These are phyloP conservation scores for Alectoris magna DNA, from an alignment of 2,797 vertebrate species.

Conservation along the genomic window DNA sequence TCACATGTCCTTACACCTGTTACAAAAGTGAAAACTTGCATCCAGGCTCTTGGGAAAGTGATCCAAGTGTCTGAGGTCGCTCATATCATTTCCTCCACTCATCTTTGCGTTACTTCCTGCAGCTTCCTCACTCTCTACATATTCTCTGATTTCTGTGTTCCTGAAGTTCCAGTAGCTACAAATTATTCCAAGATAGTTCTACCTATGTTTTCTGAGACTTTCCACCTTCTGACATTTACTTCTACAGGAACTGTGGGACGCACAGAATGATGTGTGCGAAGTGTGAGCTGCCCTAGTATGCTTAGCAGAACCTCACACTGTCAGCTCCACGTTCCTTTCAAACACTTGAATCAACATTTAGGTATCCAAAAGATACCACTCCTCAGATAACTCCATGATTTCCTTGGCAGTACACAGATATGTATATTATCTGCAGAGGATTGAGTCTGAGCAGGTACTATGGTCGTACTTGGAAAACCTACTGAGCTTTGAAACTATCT, in stretches of 20 bases:
- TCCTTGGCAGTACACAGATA: background rate
- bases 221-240: background rate
- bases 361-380: background rate
- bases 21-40: background rate
- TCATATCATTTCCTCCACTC: background rate
- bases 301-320: background rate
- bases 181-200: background rate
- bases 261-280: background rate
- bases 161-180: background rate
- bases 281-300: background rate
- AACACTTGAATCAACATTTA: background rate
- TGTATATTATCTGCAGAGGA: background rate
- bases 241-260: background rate
- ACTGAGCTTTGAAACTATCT: conserved; percentile 1
- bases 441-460: background rate
- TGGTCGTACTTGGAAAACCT: background rate
- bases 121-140: background rate
- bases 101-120: background rate
- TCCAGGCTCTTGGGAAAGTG: background rate
- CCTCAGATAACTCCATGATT: background rate
- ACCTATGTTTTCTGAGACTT: background rate
- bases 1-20: background rate
- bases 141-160: background rate
- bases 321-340: background rate
- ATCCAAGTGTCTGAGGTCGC: background rate